Evolutionary conservation across 2,797 vertebrate species (phyloP), one percentile per base, ranked within the genome.

Genomic region (Pogoniulus pusillus): DNA sequence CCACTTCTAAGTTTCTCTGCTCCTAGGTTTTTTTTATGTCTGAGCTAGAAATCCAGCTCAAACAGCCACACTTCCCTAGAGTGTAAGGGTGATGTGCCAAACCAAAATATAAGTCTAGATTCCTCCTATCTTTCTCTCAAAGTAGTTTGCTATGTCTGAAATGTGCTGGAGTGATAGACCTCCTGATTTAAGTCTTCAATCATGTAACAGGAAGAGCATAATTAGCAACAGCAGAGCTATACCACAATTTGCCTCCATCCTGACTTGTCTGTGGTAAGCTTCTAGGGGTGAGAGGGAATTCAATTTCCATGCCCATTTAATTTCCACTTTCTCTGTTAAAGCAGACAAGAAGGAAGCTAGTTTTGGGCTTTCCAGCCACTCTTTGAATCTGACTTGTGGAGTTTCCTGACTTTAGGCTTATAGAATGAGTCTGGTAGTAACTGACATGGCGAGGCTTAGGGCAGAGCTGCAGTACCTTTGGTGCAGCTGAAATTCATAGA

Each of bases 61-160:
- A 37, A 37, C 12, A 37, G 37, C 37, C 37, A 37, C 37, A 37
- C 37, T 37, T 83, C 49, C 16, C 18, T 85, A 13, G 58, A 55
- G 32, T 23, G 39, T n/a, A 58, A 75, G 18, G 10, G 22, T 83
- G 19, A 77, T 19, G 19, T 29, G 32, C 26, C 70, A 85, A 89
- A 54, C n/a, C 73, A 87, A 83, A 85, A 24, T 10, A 70, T 1
- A 76, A 23, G 34, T 23, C 34, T 63, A 86, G 34, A 71, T 54
- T 72, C 20, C 47, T 47, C 23, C 79, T 89, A 81, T 82, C 26
- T 92, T 84, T 6, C 6, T 94, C 15, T 91, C 64, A 55, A 83
- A 90, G 70, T 47, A 92, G 24, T 20, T 86, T 62, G n/a, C 14
- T 69, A 8, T 90, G 93, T 84, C 60, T 84, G 81, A 82, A 86